These are phyloP conservation scores for Theretra japonica DNA, from an alignment of 2,888 invertebrate species.

Conservation along the genomic window DNA sequence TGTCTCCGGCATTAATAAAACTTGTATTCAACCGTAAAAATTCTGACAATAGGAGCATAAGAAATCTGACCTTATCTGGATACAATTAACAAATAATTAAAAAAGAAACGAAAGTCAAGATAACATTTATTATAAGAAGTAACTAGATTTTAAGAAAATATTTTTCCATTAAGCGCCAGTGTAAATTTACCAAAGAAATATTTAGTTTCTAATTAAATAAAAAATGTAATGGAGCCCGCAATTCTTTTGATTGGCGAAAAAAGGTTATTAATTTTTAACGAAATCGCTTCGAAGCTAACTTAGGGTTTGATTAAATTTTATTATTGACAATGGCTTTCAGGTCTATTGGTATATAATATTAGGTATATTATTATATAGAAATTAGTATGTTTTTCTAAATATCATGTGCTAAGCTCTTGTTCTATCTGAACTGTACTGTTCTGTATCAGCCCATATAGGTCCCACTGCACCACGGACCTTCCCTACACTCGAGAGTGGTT, in stretches of 20 bases:
- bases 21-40: no score
- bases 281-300: not conserved
- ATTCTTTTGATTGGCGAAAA: conserved; percentile 6
- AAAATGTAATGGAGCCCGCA: conserved; percentile 17
- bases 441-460: no score
- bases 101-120: no score
- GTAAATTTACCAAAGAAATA: not conserved
- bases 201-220: conserved; percentile 23
- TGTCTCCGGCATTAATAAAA: no score
- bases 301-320: conserved; percentile 16
- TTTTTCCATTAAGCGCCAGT: not conserved
- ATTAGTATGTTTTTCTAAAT: no score
- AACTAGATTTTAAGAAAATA: not conserved
- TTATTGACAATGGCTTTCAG: not conserved
- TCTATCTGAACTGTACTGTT: no score
- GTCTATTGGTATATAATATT: not conserved
- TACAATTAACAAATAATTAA: not conserved
- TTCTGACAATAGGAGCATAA: no score
- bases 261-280: conserved; percentile 3
- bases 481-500: no score
- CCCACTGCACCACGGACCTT: no score
- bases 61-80: no score
- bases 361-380: not conserved
- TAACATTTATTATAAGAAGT: not conserved
- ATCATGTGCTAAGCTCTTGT: no score